A percentile compares a stretch with the other conserved stretches of the same genome.
Conservation (phyloP, 2,888 invertebrate species). For the Caenorhabditis auriculariae region DNA sequence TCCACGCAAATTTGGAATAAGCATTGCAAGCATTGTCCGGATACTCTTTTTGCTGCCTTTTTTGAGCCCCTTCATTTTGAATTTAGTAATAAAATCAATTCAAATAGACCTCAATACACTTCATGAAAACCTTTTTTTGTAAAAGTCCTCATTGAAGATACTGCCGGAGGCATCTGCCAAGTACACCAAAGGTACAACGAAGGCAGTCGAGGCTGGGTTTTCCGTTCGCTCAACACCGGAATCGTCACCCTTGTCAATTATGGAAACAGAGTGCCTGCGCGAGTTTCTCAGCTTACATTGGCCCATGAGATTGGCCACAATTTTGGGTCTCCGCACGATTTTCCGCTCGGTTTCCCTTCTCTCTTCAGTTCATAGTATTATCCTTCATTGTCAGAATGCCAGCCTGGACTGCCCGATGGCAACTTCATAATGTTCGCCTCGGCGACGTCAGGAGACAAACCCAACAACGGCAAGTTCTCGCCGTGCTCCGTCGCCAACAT, state of each 20-base stretch:
- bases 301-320: constrained; percentile 99
- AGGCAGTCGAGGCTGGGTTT: constrained; percentile 83
- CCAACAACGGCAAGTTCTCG: constrained; percentile 91
- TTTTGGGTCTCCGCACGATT: constrained; percentile 82
- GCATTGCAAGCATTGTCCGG: too few species aligned
- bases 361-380: too few species aligned
- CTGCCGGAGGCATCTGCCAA: constrained; percentile 97
- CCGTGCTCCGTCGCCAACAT: constrained; percentile 48
- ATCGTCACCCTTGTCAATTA: constrained; percentile 99
- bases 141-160: too few species aligned
- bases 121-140: too few species aligned
- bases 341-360: constrained; percentile 46
- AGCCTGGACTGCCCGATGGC: constrained; percentile 86
- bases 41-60: too few species aligned
- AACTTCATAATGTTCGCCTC: constrained; percentile 98
- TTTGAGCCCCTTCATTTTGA: too few species aligned
- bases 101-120: too few species aligned
- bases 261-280: constrained; percentile 88
- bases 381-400: constrained; percentile 69
- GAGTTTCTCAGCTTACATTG: constrained; percentile 93
- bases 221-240: constrained; percentile 93
- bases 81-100: too few species aligned
- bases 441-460: constrained; percentile 94
- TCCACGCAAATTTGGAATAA: too few species aligned
- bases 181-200: constrained; percentile 93